Base-by-base conservation (phyloP, 2,888 invertebrate species). In the Lasiommata megera region DNA sequence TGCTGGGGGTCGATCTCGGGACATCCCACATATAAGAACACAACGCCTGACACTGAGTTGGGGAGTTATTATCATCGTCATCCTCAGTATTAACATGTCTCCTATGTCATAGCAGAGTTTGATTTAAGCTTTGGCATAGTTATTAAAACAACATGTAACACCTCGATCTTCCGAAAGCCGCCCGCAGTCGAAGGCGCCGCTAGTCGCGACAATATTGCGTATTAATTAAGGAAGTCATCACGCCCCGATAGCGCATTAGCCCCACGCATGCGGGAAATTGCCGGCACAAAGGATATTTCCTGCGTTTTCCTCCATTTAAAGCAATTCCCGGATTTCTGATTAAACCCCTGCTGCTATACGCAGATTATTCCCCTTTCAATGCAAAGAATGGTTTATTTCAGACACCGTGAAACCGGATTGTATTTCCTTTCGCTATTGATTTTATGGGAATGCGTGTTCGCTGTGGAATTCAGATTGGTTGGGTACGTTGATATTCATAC, bases 191-290 rank as follows among this genome's bases (percentile, higher is more conserved):
- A 40, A 41, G 41, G 18, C 41, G 41, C 1, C 18, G 41, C 18
- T 5, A 23, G 18, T 18, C 12, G 41, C n/a, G 53, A 44, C 63
- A 84, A 84, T 80, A 88, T 88, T 82, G 77, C 80, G 86, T 85
- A 88, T 90, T 90, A 89, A 89, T 89, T 88, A 88, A 88, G 88
- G 90, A 89, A 90, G 89, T 89, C 84, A 89, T 90, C 89, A 89
- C 87, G 79, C 81, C 73, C 80, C 87, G 87, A 89, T 88, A 85
- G 81, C 84, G 81, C 80, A 88, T 88, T 86, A 86, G 81, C 80
- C 78, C 74, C 85, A 87, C 88, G 88, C 88, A 85, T 80, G 85
- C 74, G 82, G 87, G 84, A 89, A 90, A 89, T 88, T 87, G 83
- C 80, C 84, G 76, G 72, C 87, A 88, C 90, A 90, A 89, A 86